A percentile compares a stretch with the other conserved stretches of the same genome.
Conservation (phyloP, 1,140 invertebrate genomes). For the Ptiloglossa arizonensis region DNA sequence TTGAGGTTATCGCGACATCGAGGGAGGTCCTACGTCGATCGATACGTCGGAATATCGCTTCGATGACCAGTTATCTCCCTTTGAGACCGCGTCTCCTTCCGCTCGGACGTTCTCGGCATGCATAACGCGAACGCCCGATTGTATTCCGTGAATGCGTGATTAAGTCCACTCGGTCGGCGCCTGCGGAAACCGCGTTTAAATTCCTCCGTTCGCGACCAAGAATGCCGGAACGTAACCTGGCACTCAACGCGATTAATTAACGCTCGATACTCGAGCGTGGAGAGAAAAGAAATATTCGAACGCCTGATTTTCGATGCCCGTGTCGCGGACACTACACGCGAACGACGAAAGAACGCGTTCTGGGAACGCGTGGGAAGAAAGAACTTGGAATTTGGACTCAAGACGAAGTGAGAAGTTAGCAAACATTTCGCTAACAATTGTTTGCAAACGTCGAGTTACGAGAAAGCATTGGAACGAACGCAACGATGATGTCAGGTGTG, state of each 20-base stretch:
- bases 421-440: too few relatives aligned
- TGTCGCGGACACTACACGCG: too few relatives aligned
- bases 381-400: too few relatives aligned
- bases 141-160: conserved; percentile 64
- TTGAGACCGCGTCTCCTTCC: conserved; percentile 54
- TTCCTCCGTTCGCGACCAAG: not conserved
- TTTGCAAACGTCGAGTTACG: too few relatives aligned
- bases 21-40: conserved; percentile 59
- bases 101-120: conserved; percentile 50
- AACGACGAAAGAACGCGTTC: too few relatives aligned
- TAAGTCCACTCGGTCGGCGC: conserved; percentile 52
- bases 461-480: too few relatives aligned
- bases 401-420: too few relatives aligned
- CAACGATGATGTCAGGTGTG: too few relatives aligned
- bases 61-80: conserved; percentile 68
- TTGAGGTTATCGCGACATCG: conserved; percentile 60
- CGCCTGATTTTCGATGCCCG: too few relatives aligned
- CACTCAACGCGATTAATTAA: not conserved
- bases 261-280: not conserved
- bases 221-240: not conserved
- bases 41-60: conserved; percentile 68
- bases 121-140: conserved; percentile 57
- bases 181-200: conserved; percentile 31
- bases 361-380: too few relatives aligned
- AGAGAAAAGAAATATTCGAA: not conserved